Evolutionary conservation across 2,797 vertebrate genomes (phyloP).

Genomic region (Monodelphis domestica): DNA sequence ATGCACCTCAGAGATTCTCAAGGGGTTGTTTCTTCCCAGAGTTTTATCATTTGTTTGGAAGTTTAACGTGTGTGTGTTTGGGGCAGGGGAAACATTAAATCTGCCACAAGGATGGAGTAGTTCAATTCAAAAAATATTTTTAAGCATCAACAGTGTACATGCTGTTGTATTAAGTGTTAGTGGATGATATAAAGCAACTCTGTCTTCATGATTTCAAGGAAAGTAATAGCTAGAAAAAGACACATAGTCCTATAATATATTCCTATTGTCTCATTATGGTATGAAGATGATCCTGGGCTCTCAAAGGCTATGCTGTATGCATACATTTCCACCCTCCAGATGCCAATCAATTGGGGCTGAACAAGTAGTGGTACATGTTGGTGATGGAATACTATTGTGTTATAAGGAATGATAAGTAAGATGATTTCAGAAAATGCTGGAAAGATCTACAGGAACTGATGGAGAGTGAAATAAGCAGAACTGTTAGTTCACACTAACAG

Average conservation of each 20-base stretch:
- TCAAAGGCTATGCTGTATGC: neutral
- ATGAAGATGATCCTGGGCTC: neutral
- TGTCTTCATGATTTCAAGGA: neutral
- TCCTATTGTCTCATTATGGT: neutral
- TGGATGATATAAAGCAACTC: neutral
- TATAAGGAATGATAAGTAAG: too few relatives aligned
- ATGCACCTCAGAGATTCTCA: neutral
- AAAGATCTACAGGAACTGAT: too few relatives aligned
- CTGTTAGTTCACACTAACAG: too few relatives aligned
- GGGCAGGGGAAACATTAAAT: neutral
- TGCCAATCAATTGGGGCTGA: too few relatives aligned
- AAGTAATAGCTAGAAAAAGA: neutral
- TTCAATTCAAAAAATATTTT: neutral
- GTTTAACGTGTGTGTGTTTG: slow-evolving; percentile 6
- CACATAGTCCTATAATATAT: neutral
- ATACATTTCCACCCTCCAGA: too few relatives aligned
- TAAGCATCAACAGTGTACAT: neutral
- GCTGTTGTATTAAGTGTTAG: neutral
- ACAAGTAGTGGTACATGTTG: too few relatives aligned
- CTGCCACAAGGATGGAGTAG: neutral
- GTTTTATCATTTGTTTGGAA: slow-evolving; percentile 17
- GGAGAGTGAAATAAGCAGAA: too few relatives aligned
- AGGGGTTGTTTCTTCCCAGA: neutral
- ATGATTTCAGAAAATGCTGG: too few relatives aligned
- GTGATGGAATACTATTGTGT: too few relatives aligned